Base-by-base conservation (phyloP, 1,140 invertebrate species). In the Condylostylus longicornis region DNA sequence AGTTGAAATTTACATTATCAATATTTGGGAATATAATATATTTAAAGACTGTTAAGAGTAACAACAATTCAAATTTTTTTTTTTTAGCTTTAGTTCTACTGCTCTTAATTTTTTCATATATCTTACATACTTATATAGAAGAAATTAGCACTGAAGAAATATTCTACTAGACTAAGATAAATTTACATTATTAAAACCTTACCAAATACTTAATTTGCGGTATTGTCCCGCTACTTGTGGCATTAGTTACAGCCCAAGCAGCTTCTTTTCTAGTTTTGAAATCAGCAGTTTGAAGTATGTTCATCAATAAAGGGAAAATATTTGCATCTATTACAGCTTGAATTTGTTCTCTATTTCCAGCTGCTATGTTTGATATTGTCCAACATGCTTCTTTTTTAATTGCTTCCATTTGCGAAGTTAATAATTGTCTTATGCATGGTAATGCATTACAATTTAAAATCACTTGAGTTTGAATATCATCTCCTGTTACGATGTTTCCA, bases 321-420 rank as follows among this genome's bases (percentile, higher is more conserved):
- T 93, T 87, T 15, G 86, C 84, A 66, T 96, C 89, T 49, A 97
- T 91, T 6, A 97, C 88, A 43, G 83, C 79, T 79, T 95, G 67
- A 47, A 94, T 91, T 67, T 97, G 94, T 48, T 79, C 74, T 32
- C 82, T 73, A 66, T 96, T 97, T 33, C 94, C 93, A 36, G 93
- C 93, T 3, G 93, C 95, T 35, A 98, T 95, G 65, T 98, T 98
- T 25, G 90, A 96, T 44, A 98, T 81, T 29, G 93, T 95, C 93
- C 94, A 98, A 58, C 90, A 96, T 5, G 91, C 88, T 65, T 98
- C 94, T 68, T 98, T 98, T 35, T 83, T 72, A 31, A 96, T 79
- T 18, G 78, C 75, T 63, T 97, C 93, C 49, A 84, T 84, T 23
- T 69, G 53, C 7, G 79, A 80, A 30, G 69, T 71, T 30, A 98